Conservation (phyloP, 2,888 invertebrate species). For the Acrobasis consociella region DNA sequence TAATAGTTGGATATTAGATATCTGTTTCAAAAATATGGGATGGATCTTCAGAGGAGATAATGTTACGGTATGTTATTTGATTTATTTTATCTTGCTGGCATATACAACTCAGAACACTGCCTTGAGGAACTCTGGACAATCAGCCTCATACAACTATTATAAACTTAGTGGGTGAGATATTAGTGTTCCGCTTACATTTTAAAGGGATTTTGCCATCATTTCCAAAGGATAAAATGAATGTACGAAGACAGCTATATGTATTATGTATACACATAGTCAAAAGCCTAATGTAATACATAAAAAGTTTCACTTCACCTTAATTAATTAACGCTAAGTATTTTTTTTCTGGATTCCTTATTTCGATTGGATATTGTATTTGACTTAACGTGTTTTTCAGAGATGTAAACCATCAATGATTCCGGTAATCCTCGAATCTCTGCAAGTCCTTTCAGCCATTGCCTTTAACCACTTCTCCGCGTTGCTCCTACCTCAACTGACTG, state of each 20-base stretch:
- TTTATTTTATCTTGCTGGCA: not conserved
- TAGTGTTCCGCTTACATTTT: too few species aligned
- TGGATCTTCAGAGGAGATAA: slow-evolving; percentile 63
- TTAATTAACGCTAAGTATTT: too few species aligned
- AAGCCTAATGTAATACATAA: too few species aligned
- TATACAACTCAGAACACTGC: not conserved
- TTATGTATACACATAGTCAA: too few species aligned
- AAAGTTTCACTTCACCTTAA: too few species aligned
- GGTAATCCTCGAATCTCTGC: slow-evolving; percentile 89
- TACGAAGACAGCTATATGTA: too few species aligned
- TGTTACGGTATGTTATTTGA: slow-evolving; percentile 51
- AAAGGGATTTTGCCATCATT: too few species aligned
- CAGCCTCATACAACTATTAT: too few species aligned
- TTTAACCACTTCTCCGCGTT: slow-evolving; percentile 83
- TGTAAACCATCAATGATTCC: slow-evolving; percentile 81
- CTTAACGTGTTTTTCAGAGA: slow-evolving; percentile 49
- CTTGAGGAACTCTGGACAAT: not conserved
- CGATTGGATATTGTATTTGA: too few species aligned
- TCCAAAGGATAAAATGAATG: too few species aligned
- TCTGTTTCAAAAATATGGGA: slow-evolving; percentile 83
- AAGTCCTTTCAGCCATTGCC: slow-evolving; percentile 85
- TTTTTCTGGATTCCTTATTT: too few species aligned
- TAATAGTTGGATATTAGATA: slow-evolving; percentile 84
- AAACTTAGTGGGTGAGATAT: too few species aligned
- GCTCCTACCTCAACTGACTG: slow-evolving; percentile 79